Percentiles rank a stretch among this genome's conserved stretches.
These are phyloP conservation scores for Upupa epops DNA, from an alignment of 2,113 vertebrate species.

Conservation along the genomic window DNA sequence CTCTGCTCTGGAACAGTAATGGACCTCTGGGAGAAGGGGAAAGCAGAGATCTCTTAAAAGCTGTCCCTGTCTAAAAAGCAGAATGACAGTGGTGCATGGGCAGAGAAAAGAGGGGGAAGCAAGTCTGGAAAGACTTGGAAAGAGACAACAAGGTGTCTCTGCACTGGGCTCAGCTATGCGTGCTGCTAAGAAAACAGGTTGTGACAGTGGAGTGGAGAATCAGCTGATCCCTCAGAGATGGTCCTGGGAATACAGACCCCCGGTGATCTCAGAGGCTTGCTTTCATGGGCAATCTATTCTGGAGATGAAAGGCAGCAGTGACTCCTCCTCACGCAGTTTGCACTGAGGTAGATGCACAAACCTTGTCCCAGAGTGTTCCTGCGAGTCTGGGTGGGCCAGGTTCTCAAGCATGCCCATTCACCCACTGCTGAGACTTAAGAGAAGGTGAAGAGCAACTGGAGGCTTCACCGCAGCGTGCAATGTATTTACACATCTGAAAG, in stretches of 20 bases:
- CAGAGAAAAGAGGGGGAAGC: not conserved
- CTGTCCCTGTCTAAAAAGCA: not conserved
- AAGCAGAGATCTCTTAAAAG: not conserved
- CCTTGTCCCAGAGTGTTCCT: not conserved
- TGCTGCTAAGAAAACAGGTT: not conserved
- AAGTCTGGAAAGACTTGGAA: not conserved
- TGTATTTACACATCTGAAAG: not conserved
- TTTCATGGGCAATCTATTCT: not conserved
- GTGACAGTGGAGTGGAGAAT: not conserved
- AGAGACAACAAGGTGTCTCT: not conserved
- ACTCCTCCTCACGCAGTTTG: not conserved
- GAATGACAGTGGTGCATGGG: not conserved
- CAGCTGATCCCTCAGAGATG: not conserved
- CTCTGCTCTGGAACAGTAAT: not conserved
- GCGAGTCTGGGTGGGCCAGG: not conserved
- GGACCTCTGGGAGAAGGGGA: not conserved
- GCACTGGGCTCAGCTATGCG: not conserved
- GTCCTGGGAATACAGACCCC: not conserved
- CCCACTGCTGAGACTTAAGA: not conserved
- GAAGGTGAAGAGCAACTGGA: not conserved
- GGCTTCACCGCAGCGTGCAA: not conserved
- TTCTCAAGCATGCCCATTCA: not conserved
- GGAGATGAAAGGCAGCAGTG: not conserved
- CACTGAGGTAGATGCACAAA: not conserved
- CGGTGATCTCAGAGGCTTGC: not conserved